Base-by-base conservation (phyloP, 2,888 invertebrate species). In the Phyto melanocephala region DNA sequence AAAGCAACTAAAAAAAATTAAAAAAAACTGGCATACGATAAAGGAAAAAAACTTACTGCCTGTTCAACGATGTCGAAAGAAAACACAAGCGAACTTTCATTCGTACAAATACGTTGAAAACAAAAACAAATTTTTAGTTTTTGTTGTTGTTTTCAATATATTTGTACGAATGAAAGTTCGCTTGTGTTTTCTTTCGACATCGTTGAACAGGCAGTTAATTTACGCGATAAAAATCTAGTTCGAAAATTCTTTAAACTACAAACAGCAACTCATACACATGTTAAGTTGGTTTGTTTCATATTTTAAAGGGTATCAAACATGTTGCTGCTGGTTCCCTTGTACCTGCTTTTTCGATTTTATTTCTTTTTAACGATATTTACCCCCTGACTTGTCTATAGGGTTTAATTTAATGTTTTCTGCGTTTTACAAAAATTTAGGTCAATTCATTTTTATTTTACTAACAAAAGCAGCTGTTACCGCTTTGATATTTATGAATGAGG, bases 221-320 rank as follows among this genome's bases (percentile, higher is more conserved):
- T 82, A 75, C 45, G 37, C 75, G 82, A 82, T 82, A 79, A 81
- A 71, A 75, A 82, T 82, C 82, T 71, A 58, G 10, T 4, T 15
- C 0, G 63, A 50, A 22, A 15, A 50, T 15, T 17, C 28, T 3
- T 17, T 1, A 45, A 22, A 45, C n/a, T 45, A 7, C n/a, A 45
- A 7, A 40, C 52, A 40, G 13, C 37, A 4, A 50, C 13, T 17
- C 54, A 33, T 13, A 52, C 20, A 11, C 20, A n/a, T n/a, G n/a
- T 33, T 42, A 22, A 20, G 22, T 63, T 1, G 17, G 35, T 35
- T 70, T 2, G 1, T 6, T 56, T 58, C n/a, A 47, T 37, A 13
- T 10, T 1, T 58, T 35, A n/a, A 47, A 74, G 56, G 17, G 54
- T 17, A 80, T 37, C 40, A 45, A 62, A 58, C 54, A 60, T 54